These are phyloP conservation scores for Mustelus asterias DNA, from an alignment of 2,113 vertebrate genomes.

Conservation along the genomic window DNA sequence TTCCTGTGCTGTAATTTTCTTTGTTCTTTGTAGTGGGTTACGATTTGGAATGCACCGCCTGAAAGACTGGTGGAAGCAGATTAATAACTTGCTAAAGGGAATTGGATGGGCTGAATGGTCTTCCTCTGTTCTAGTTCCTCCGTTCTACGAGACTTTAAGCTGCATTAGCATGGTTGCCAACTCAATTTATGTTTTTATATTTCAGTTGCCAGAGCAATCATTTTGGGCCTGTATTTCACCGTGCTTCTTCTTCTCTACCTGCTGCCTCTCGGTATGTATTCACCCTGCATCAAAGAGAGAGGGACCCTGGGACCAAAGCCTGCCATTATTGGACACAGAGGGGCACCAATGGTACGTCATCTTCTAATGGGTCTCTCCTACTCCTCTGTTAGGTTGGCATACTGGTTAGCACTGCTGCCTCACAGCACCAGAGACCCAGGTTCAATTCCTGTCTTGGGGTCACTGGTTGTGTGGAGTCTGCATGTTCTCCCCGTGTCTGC, in stretches of 20 bases:
- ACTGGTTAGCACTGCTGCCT: no score
- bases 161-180: not conserved
- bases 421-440: no score
- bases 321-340: constrained; percentile 75
- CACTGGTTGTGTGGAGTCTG: no score
- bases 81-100: not conserved
- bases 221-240: constrained; percentile 67
- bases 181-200: constrained; percentile 38
- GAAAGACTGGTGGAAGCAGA: not conserved
- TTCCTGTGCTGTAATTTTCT: not conserved
- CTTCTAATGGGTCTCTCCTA: not conserved
- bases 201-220: constrained; percentile 68
- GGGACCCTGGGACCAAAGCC: constrained; percentile 75
- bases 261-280: constrained; percentile 82
- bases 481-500: no score
- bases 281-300: constrained; percentile 75
- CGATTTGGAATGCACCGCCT: not conserved
- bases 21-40: no score
- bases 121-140: not conserved
- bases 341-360: constrained; percentile 79
- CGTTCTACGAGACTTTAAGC: not conserved
- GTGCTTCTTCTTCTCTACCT: constrained; percentile 72
- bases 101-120: not conserved
- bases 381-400: not conserved
- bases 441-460: no score